A percentile compares a stretch with the other conserved stretches of the same genome.
phyloP scores from a whole-genome alignment of 2,797 vertebrate genomes.

The Pitangus sulphuratus region DNA sequence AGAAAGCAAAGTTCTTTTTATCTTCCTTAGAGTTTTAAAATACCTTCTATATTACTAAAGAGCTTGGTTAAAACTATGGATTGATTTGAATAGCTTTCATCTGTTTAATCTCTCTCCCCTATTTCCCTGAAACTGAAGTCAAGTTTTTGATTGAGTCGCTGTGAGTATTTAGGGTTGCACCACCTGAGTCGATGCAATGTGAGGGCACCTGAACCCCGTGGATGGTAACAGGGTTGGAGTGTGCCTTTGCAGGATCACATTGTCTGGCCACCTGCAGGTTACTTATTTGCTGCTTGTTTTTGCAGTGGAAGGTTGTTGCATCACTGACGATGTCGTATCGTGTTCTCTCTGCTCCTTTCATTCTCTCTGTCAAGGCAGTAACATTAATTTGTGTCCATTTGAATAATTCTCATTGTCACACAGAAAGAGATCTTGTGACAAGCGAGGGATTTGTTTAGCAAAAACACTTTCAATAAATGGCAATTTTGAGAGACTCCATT shows the following conservation, averaged over 20 bases:
- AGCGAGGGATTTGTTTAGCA: background rate
- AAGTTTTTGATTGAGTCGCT: background rate
- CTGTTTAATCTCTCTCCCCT: background rate
- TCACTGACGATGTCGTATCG: background rate
- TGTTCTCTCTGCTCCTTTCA: constrained; percentile 4
- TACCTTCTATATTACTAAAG: background rate
- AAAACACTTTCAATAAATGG: background rate
- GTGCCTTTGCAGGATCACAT: background rate
- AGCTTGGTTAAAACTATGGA: background rate
- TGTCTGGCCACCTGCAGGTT: background rate
- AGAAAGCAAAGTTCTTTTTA: background rate
- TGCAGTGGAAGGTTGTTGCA: background rate
- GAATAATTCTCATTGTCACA: background rate
- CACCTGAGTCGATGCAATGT: background rate
- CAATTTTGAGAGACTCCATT: background rate
- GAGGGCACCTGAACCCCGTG: background rate
- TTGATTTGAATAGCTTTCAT: background rate
- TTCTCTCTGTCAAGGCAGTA: background rate
- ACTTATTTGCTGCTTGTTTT: background rate
- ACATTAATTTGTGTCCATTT: constrained; percentile 13
- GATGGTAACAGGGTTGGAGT: background rate
- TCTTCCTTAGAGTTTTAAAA: background rate
- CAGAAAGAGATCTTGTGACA: background rate
- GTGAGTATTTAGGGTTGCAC: background rate
- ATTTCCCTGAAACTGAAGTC: background rate